phyloP scores from a whole-genome alignment of 2,797 vertebrate genomes.

The Tangara arthus region DNA sequence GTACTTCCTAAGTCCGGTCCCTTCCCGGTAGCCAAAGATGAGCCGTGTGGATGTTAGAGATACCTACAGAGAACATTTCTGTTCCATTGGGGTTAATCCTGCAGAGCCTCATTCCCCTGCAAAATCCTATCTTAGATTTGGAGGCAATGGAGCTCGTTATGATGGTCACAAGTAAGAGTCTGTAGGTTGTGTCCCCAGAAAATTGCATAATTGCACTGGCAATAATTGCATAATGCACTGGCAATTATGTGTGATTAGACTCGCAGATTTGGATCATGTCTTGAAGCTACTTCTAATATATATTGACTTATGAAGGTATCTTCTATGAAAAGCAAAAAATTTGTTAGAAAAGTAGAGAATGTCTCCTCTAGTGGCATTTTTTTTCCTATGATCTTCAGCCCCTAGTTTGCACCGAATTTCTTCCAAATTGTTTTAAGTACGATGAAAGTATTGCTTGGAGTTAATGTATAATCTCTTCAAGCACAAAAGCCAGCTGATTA shows the following conservation, averaged over 20 bases:
- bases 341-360: not conserved
- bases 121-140: not conserved
- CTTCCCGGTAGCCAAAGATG: not conserved
- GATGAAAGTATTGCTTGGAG: not conserved
- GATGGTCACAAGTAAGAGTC: not conserved
- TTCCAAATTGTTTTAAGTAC: not conserved
- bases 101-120: not conserved
- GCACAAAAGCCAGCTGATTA: not conserved
- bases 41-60: not conserved
- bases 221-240: not conserved
- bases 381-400: fast-evolving
- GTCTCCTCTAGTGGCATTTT: not conserved
- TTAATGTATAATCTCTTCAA: not conserved
- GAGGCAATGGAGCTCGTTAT: not conserved
- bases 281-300: not conserved
- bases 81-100: not conserved
- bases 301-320: not conserved
- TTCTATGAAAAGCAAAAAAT: not conserved
- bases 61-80: not conserved
- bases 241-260: not conserved
- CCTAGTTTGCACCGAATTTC: not conserved
- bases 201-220: not conserved
- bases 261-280: not conserved
- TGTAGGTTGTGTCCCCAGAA: not conserved
- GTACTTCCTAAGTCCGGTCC: not conserved